These are phyloP conservation scores for Aleiodes testaceus DNA, from an alignment of 2,888 invertebrate genomes.

Conservation along the genomic window DNA sequence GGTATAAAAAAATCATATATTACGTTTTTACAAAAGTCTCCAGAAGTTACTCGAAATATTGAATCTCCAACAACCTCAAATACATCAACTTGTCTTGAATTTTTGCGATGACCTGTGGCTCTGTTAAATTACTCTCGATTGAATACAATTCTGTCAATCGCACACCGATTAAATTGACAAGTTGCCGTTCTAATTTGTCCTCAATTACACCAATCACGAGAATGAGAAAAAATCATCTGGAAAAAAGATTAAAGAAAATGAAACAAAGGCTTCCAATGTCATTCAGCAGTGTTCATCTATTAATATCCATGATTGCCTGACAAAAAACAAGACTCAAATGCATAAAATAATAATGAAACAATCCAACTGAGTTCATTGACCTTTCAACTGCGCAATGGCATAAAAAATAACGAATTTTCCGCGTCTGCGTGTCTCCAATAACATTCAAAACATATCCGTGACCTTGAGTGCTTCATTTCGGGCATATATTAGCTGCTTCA, in stretches of 20 bases:
- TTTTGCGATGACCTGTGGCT: background rate
- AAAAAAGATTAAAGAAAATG: too few relatives aligned
- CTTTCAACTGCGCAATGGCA: background rate
- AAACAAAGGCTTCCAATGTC: too few relatives aligned
- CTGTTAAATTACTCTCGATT: conserved; percentile 7
- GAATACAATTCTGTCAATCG: background rate
- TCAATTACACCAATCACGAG: background rate
- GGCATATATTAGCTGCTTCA: background rate
- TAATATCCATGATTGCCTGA: too few relatives aligned
- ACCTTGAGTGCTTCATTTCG: conserved; percentile 1
- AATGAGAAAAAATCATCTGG: too few relatives aligned
- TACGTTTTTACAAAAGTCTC: too few relatives aligned
- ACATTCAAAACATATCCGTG: background rate
- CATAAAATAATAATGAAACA: too few relatives aligned
- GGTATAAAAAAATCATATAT: too few relatives aligned
- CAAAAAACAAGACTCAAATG: too few relatives aligned
- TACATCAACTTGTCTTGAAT: background rate
- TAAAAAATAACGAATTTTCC: background rate
- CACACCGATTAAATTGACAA: conserved; percentile 11
- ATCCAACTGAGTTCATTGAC: background rate
- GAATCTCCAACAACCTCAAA: too few relatives aligned
- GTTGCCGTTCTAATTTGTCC: background rate
- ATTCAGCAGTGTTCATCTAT: too few relatives aligned
- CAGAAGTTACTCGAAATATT: too few relatives aligned
- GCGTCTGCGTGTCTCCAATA: background rate